Percentiles rank a stretch among this genome's conserved stretches.
Conservation (phyloP, 2,113 vertebrate genomes). For the Rhinopomastus cyanomelas region DNA sequence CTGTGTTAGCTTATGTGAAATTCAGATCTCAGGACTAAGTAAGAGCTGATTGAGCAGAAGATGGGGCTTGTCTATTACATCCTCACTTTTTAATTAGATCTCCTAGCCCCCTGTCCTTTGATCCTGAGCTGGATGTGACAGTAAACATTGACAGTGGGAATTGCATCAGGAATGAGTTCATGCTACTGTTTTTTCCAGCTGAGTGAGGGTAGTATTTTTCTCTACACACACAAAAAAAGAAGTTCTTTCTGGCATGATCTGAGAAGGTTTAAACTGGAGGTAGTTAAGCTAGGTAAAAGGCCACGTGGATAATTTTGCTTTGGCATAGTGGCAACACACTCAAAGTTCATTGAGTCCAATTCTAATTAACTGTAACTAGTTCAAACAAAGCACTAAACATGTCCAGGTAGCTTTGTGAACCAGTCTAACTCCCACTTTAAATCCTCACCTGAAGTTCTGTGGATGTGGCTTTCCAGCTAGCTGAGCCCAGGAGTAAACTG, state of each 20-base stretch:
- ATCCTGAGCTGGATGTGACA: slow-evolving; percentile 45
- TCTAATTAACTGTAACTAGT: slow-evolving; percentile 39
- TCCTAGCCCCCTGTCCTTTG: slow-evolving; percentile 38
- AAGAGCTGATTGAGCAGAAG: slow-evolving; percentile 65
- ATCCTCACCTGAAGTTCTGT: not conserved
- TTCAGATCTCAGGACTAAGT: slow-evolving; percentile 31
- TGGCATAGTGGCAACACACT: slow-evolving; percentile 19
- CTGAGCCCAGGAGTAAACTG: not conserved
- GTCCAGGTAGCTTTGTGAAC: not conserved
- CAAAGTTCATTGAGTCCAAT: slow-evolving; percentile 60
- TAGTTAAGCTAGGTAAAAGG: not conserved
- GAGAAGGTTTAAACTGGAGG: not conserved
- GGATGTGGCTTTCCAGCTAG: not conserved
- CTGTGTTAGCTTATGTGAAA: not conserved
- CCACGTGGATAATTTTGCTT: slow-evolving; percentile 7
- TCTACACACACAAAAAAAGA: not conserved
- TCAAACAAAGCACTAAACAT: slow-evolving; percentile 5
- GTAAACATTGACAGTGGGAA: slow-evolving; percentile 24
- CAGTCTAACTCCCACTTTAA: not conserved
- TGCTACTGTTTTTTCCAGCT: not conserved
- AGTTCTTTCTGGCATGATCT: not conserved
- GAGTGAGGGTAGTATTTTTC: not conserved
- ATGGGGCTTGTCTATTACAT: slow-evolving; percentile 53
- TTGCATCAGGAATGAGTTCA: not conserved
- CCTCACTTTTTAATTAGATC: slow-evolving; percentile 64